Conservation (phyloP, 2,113 vertebrate species). For the Silurus meridionalis region DNA sequence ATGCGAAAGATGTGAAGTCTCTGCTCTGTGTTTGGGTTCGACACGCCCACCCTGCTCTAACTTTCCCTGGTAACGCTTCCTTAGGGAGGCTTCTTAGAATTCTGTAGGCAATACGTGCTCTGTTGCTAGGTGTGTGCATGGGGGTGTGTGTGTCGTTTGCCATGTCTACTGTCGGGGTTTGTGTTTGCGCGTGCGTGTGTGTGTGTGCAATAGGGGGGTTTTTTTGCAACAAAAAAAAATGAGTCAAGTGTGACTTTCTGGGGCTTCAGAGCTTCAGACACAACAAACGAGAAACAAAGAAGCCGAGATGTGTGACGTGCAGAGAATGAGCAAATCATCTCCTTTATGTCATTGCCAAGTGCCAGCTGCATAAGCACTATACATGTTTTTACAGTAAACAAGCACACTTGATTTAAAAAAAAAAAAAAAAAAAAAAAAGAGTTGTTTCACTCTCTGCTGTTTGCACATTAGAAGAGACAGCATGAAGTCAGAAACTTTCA, state of each 20-base stretch:
- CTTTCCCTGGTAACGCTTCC: slow-evolving; percentile 61
- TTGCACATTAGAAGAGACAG: neutral
- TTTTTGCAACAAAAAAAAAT: slow-evolving; percentile 17
- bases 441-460: neutral
- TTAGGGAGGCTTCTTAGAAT: slow-evolving; percentile 62
- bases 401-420: neutral
- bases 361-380: slow-evolving; percentile 9
- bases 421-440: neutral
- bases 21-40: slow-evolving; percentile 39
- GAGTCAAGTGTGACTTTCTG: slow-evolving; percentile 50
- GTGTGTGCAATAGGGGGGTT: slow-evolving; percentile 41
- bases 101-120: slow-evolving; percentile 57
- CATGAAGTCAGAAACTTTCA: neutral
- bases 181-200: slow-evolving; percentile 38
- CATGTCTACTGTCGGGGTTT: slow-evolving; percentile 47
- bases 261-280: slow-evolving; percentile 48
- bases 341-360: neutral
- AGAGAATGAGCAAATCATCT: slow-evolving; percentile 27
- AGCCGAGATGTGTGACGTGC: slow-evolving; percentile 41
- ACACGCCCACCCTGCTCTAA: slow-evolving; percentile 48
- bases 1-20: slow-evolving; percentile 33
- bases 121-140: slow-evolving; percentile 63
- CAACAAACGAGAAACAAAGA: slow-evolving; percentile 59
- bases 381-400: neutral
- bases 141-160: slow-evolving; percentile 45